Percentiles rank a stretch among this genome's conserved stretches.
Conservation (phyloP, 2,797 vertebrate genomes). For the Atherinosoma microstoma region DNA sequence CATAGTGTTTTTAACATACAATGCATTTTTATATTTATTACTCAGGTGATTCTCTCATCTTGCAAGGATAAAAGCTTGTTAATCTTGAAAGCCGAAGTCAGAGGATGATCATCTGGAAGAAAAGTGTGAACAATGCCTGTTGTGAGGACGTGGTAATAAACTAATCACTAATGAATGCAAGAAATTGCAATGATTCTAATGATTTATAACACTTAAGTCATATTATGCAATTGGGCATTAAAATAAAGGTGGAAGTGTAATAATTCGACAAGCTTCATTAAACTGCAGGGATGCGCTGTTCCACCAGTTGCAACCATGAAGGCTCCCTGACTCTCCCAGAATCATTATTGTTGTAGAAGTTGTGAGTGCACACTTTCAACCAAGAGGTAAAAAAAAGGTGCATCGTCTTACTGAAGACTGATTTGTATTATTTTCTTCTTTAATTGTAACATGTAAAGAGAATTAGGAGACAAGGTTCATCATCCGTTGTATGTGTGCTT, state of each 20-base stretch:
- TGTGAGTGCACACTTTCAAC: constrained; percentile 12
- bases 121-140: constrained; percentile 21
- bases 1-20: constrained; percentile 59
- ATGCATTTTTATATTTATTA: constrained; percentile 39
- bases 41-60: constrained; percentile 32
- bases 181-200: constrained; percentile 6
- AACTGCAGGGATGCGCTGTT: constrained; percentile 25
- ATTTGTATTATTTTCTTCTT: background rate
- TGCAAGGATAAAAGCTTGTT: constrained; percentile 40
- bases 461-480: background rate
- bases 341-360: constrained; percentile 12
- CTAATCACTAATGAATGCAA: constrained; percentile 13
- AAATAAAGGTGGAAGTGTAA: too few relatives aligned
- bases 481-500: background rate
- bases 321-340: constrained; percentile 25
- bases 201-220: background rate
- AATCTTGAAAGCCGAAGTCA: constrained; percentile 47
- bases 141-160: constrained; percentile 11
- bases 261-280: constrained; percentile 29
- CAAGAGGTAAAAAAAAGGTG: constrained; percentile 12
- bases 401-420: constrained; percentile 3
- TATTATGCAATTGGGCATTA: constrained; percentile 7
- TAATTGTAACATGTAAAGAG: background rate
- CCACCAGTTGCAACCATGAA: constrained; percentile 29
- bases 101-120: constrained; percentile 41